Conservation (phyloP, 2,797 vertebrate species). For the Enteromius argenteus region DNA sequence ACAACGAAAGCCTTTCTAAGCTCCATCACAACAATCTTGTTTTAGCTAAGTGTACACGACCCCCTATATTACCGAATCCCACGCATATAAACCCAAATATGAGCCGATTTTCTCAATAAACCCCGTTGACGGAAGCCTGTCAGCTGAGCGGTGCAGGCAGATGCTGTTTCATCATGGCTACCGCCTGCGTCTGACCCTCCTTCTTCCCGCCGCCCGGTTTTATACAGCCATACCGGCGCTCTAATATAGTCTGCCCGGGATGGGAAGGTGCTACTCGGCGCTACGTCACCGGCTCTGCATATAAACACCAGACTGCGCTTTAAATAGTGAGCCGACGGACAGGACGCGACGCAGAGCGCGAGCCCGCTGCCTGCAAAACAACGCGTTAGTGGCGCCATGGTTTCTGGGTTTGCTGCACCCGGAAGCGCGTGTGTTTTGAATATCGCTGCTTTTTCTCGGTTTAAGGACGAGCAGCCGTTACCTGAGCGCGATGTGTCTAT, state of each 20-base stretch:
- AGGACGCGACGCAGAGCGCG: slow-evolving; percentile 52
- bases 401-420: background rate
- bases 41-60: background rate
- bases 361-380: background rate
- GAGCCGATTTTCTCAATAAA: slow-evolving; percentile 22
- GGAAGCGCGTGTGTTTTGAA: background rate
- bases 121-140: background rate
- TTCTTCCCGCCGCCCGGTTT: slow-evolving; percentile 90
- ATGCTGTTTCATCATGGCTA: slow-evolving; percentile 75
- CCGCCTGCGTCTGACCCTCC: slow-evolving; percentile 89
- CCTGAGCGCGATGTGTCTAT: background rate
- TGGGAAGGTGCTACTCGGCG: slow-evolving; percentile 95
- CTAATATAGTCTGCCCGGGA: slow-evolving; percentile 98
- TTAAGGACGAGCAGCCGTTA: background rate
- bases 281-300: slow-evolving; percentile 96
- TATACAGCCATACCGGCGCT: slow-evolving; percentile 97
- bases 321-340: slow-evolving; percentile 87
- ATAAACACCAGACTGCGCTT: slow-evolving; percentile 93
- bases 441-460: background rate
- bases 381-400: background rate
- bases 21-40: background rate
- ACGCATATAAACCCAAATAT: slow-evolving; percentile 12
- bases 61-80: slow-evolving; percentile 11
- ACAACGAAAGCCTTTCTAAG: background rate
- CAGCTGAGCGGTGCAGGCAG: background rate